Percentiles rank a stretch among this genome's conserved stretches.
phyloP scores from a whole-genome alignment of 2,113 vertebrate genomes.

The human (Homo sapiens) region DNA sequence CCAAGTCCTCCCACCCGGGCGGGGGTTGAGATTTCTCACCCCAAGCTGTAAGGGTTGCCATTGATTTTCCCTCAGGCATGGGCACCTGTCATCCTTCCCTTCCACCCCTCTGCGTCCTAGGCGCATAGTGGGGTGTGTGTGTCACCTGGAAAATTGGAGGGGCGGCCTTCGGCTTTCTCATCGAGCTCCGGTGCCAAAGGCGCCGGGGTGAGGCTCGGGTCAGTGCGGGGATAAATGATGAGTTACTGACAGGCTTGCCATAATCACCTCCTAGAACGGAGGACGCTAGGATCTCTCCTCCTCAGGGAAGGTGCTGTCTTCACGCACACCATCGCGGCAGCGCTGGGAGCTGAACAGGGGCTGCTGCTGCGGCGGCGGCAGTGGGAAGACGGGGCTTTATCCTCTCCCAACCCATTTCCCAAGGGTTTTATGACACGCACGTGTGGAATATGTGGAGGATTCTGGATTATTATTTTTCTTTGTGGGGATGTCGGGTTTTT shows the following conservation, averaged over 20 bases:
- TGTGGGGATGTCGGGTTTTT: constrained; percentile 30
- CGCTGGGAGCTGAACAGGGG: neutral
- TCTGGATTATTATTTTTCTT: constrained; percentile 66
- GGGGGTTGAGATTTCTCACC: neutral
- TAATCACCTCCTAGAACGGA: constrained; percentile 52
- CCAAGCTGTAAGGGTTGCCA: neutral
- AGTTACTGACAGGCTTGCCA: constrained; percentile 57
- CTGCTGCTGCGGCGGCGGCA: neutral
- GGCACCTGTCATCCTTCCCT: constrained; percentile 52
- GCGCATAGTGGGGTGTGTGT: neutral
- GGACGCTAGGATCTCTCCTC: neutral
- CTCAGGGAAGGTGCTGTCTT: constrained; percentile 26
- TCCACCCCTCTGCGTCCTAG: neutral
- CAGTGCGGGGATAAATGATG: constrained; percentile 59
- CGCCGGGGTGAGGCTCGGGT: constrained; percentile 60
- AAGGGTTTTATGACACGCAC: constrained; percentile 59
- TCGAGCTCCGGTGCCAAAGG: neutral
- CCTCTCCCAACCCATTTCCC: neutral
- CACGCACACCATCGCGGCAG: neutral
- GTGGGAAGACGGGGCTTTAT: constrained; percentile 38
- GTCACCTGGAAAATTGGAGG: constrained; percentile 51
- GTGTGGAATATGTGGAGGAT: constrained; percentile 53
- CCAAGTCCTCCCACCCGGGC: neutral
- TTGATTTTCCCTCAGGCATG: constrained; percentile 35
- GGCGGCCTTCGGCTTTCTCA: neutral